Conservation (phyloP, 2,888 invertebrate genomes). For the Sinhomidia bicolor region DNA sequence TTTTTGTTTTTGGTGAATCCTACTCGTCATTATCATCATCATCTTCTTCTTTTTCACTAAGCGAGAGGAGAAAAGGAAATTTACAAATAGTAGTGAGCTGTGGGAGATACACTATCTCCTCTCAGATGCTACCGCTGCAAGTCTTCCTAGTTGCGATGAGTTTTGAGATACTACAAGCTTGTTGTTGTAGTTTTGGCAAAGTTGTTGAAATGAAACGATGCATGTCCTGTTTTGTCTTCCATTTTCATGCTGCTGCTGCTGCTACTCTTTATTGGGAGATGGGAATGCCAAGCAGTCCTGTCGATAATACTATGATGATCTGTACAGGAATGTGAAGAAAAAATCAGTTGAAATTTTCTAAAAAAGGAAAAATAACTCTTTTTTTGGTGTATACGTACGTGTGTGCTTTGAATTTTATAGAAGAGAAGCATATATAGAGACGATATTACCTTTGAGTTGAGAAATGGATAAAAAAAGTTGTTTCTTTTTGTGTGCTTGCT, state of each 20-base stretch:
- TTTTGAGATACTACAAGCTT: conserved; percentile 27
- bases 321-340: not conserved
- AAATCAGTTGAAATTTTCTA: conserved; percentile 23
- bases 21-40: not conserved
- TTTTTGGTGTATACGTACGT: not conserved
- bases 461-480: not conserved
- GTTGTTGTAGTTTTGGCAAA: conserved; percentile 9
- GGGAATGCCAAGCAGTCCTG: conserved; percentile 41
- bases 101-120: conserved; percentile 35
- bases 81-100: not conserved
- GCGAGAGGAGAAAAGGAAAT: not conserved
- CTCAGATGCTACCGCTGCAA: too few relatives aligned
- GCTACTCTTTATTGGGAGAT: not conserved
- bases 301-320: conserved; percentile 2
- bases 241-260: too few relatives aligned
- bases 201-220: conserved; percentile 66
- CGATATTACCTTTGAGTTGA: too few relatives aligned
- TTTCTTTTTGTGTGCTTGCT: not conserved
- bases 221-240: conserved; percentile 17
- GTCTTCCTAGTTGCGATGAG: not conserved
- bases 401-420: too few relatives aligned
- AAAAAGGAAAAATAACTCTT: conserved; percentile 49
- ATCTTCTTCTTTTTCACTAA: too few relatives aligned
- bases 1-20: not conserved
- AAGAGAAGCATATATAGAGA: not conserved